Percentiles rank a stretch among this genome's conserved stretches.
These are phyloP conservation scores for Balaeniceps rex DNA, from an alignment of 2,113 vertebrate genomes.

Conservation along the genomic window DNA sequence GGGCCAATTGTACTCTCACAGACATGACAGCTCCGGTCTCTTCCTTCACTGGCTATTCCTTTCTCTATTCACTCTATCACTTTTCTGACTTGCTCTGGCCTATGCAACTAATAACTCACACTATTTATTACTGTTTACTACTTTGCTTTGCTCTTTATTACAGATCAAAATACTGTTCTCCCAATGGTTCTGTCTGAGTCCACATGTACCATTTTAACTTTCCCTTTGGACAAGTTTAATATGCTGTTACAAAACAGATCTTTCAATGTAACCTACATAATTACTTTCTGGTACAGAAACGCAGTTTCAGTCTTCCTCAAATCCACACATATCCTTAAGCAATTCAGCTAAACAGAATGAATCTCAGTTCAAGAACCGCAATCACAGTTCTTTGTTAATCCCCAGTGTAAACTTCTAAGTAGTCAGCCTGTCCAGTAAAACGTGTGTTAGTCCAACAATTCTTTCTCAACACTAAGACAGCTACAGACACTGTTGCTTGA, in stretches of 20 bases:
- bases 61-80: not conserved
- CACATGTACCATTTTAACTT: not conserved
- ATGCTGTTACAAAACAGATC: not conserved
- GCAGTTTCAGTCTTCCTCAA: not conserved
- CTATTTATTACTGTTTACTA: not conserved
- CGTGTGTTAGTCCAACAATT: not conserved
- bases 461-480: not conserved
- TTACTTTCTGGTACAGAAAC: not conserved
- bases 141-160: not conserved
- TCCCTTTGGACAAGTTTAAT: not conserved
- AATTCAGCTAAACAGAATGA: not conserved
- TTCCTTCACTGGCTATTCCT: not conserved
- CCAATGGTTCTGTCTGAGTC: not conserved
- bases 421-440: not conserved
- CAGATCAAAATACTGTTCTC: not conserved
- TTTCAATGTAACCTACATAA: not conserved
- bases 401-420: not conserved
- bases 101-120: not conserved
- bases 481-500: not conserved
- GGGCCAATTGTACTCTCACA: rapidly evolving
- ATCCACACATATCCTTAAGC: not conserved
- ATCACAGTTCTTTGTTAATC: not conserved
- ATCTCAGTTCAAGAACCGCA: not conserved
- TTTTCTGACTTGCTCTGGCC: not conserved
- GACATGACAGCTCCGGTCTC: not conserved